These are phyloP conservation scores for Drosophila jambulina DNA, from an alignment of 1,140 invertebrate genomes.

Conservation along the genomic window DNA sequence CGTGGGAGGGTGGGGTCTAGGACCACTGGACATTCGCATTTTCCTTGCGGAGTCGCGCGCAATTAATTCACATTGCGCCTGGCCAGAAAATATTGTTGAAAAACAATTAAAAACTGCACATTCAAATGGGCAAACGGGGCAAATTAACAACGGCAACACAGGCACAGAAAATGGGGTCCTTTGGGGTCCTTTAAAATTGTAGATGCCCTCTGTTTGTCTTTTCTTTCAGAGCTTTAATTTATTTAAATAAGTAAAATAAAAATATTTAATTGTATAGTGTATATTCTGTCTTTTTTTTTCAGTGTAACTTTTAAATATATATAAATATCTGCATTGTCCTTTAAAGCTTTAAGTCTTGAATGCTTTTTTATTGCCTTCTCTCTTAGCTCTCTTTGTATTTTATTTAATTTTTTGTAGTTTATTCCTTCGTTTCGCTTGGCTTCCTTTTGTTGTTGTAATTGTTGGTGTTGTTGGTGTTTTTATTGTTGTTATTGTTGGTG, in stretches of 20 bases:
- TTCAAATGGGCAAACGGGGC: constrained; percentile 47
- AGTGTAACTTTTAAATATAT: background rate
- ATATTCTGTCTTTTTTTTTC: background rate
- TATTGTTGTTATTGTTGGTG: constrained; percentile 26
- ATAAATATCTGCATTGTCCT: background rate
- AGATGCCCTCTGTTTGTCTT: background rate
- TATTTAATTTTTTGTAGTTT: constrained; percentile 8
- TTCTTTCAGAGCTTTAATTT: background rate
- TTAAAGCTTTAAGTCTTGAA: constrained; percentile 40
- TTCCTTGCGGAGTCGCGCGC: constrained; percentile 47
- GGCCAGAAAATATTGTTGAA: constrained; percentile 67
- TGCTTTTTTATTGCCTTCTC: constrained; percentile 1
- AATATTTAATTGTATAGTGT: background rate
- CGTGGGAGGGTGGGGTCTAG: background rate
- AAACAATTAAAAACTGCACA: constrained; percentile 78
- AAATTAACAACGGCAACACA: constrained; percentile 51
- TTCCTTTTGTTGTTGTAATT: constrained; percentile 8
- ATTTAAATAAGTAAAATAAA: background rate
- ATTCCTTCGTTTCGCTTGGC: background rate
- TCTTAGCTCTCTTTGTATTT: constrained; percentile 2
- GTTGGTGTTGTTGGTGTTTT: constrained; percentile 59
- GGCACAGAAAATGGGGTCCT: background rate
- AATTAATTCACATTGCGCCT: constrained; percentile 61
- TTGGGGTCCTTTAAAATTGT: background rate
- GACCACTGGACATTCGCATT: constrained; percentile 27